Evolutionary conservation across 1,140 invertebrate genomes (phyloP).

Genomic region (Trachymyrmex septentrionalis): DNA sequence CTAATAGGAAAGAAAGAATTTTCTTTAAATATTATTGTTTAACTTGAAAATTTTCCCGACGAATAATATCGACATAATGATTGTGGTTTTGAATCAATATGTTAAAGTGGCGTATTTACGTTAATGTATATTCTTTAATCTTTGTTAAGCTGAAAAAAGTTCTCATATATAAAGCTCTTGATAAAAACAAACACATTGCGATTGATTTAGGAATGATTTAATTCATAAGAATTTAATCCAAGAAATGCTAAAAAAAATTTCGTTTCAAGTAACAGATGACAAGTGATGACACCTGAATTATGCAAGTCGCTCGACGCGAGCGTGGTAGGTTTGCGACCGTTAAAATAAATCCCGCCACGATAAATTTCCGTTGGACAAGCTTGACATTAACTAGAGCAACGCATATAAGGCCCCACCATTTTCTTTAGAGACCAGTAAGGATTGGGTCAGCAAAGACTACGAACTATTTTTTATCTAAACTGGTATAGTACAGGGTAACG

Average conservation of each 20-base stretch:
- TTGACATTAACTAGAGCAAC: slow-evolving; percentile 67
- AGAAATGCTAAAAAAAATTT: not conserved
- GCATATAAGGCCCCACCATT: slow-evolving; percentile 41
- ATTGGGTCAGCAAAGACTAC: slow-evolving; percentile 21
- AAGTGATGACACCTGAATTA: slow-evolving; percentile 24
- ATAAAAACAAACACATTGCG: not conserved
- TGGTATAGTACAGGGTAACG: slow-evolving; percentile 14
- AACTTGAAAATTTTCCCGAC: not conserved
- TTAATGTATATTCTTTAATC: not conserved
- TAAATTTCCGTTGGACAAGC: slow-evolving; percentile 30
- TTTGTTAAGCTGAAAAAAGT: not conserved
- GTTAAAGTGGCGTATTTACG: not conserved
- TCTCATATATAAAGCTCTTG: no score
- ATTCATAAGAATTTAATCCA: slow-evolving; percentile 1
- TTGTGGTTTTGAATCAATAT: not conserved
- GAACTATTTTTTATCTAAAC: slow-evolving; percentile 54
- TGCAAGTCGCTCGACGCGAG: not conserved
- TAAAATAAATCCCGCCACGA: slow-evolving; percentile 28
- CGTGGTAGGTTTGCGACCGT: slow-evolving; percentile 52
- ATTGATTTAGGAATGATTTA: not conserved
- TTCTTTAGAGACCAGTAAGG: slow-evolving; percentile 18
- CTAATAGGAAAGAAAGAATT: not conserved
- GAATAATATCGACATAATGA: not conserved
- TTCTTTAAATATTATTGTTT: not conserved
- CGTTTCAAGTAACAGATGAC: not conserved